phyloP scores from a whole-genome alignment of 2,113 vertebrate species.

The Hirundichthys speculiger region DNA sequence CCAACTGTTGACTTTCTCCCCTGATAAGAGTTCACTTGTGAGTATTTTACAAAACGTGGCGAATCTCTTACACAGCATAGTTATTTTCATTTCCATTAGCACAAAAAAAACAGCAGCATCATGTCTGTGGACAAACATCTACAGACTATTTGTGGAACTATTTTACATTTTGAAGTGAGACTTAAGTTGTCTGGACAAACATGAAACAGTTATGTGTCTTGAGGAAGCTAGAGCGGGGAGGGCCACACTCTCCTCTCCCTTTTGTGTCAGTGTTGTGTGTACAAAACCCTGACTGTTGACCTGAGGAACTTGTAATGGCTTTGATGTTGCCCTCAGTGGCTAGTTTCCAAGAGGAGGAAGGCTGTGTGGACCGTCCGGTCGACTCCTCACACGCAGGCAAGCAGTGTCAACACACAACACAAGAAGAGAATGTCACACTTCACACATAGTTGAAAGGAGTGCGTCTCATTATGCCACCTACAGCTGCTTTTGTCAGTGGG shows the following conservation, averaged over 20 bases:
- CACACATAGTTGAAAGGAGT: constrained; percentile 70
- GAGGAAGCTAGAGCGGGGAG: constrained; percentile 42
- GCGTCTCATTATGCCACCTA: constrained; percentile 79
- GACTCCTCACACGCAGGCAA: constrained; percentile 54
- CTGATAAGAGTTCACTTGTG: too few species aligned
- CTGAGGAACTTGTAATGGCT: constrained; percentile 45
- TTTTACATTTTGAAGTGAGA: background rate
- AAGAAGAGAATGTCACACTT: constrained; percentile 69
- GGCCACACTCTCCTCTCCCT: constrained; percentile 14
- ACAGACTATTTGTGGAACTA: background rate
- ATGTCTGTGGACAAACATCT: too few species aligned
- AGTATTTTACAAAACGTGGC: too few species aligned
- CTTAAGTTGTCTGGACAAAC: constrained; percentile 11
- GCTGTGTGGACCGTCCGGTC: constrained; percentile 54
- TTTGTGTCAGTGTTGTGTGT: constrained; percentile 41
- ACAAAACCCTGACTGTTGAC: constrained; percentile 57
- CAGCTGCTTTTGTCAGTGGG: constrained; percentile 75
- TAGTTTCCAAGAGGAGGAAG: constrained; percentile 40
- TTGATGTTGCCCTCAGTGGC: constrained; percentile 57
- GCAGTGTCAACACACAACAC: constrained; percentile 65
- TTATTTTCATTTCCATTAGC: too few species aligned
- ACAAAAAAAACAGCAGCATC: too few species aligned
- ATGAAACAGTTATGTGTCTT: constrained; percentile 31
- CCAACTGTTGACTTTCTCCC: too few species aligned
- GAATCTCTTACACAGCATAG: too few species aligned